Evolutionary conservation across 2,888 invertebrate genomes (phyloP), one percentile per base, ranked within the genome.

Genomic region (Eupithecia inturbata): DNA sequence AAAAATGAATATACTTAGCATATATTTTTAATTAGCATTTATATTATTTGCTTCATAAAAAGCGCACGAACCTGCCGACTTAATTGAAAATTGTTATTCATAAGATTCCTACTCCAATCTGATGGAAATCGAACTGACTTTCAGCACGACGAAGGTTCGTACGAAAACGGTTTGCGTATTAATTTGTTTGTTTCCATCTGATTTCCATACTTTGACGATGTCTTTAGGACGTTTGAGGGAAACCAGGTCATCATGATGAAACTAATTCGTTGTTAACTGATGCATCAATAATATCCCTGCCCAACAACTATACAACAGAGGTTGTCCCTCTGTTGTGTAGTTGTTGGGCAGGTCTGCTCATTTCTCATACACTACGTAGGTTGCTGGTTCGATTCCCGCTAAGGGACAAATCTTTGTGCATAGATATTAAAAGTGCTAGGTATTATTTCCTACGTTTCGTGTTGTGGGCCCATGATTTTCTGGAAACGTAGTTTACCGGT

Each of bases 131-230:
- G 70, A 64, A 63, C 70, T 68, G 57, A 68, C 60, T 45, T 64
- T 70, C 70, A 49, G 66, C 66, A 22, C 28, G 60, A 60, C 16
- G 63, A 64, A 63, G 62, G 63, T 63, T 45, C 49, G 33, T 33
- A 63, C 49, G 63, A 57, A 60, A 71, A 57, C 28, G 41, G 45
- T 67, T 67, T 67, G 60, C 71, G n/a, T 67, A 71, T 67, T 67
- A 60, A 67, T 60, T 71, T 60, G 67, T 68, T 71, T 71, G 39
- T 71, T 68, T 71, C 49, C 49, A 68, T 68, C 70, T 68, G 28
- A 74, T 71, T 74, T 64, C 70, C 70, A 71, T 71, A 71, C 68
- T 74, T 74, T 36, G 26, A 49, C 19, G 22, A 28, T 28, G n/a
- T 53, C 53, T 49, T 70, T 36, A 39, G 39, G 26, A 36, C 16